These are phyloP conservation scores for Drosophila yooni DNA, from an alignment of 2,888 invertebrate species.

Conservation along the genomic window DNA sequence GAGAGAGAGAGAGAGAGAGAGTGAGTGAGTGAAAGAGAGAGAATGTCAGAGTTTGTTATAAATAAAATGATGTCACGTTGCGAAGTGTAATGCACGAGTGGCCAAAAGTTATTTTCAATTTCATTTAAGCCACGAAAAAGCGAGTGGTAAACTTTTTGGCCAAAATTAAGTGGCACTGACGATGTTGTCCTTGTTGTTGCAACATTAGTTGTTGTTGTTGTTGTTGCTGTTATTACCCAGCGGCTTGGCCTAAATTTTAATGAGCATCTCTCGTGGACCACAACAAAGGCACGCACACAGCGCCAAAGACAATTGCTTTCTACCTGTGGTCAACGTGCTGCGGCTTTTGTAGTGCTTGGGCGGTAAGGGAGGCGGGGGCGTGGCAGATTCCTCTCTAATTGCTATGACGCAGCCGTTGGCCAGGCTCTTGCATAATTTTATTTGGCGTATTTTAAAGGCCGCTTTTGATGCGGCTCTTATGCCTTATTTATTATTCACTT, in stretches of 20 bases:
- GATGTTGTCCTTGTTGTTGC: conserved; percentile 14
- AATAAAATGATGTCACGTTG: conserved; percentile 52
- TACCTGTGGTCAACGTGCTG: conserved; percentile 72
- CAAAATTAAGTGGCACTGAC: conserved; percentile 65
- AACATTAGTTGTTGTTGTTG: conserved; percentile 11
- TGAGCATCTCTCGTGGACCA: conserved; percentile 72
- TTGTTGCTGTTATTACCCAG: conserved; percentile 29
- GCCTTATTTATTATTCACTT: conserved; percentile 78
- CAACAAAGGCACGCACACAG: conserved; percentile 73
- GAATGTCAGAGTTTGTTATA: neutral
- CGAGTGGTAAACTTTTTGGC: conserved; percentile 44
- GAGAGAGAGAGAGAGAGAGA: neutral
- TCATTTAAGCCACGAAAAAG: conserved; percentile 57
- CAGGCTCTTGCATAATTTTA: conserved; percentile 72
- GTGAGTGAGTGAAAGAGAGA: conserved; percentile 4
- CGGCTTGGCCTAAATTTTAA: conserved; percentile 78
- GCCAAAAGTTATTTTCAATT: conserved; percentile 80
- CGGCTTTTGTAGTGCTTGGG: conserved; percentile 21
- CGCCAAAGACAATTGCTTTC: conserved; percentile 75
- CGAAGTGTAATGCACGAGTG: conserved; percentile 37
- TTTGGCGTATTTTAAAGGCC: conserved; percentile 62
- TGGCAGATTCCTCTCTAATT: conserved; percentile 40
- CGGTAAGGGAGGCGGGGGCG: neutral
- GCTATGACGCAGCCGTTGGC: conserved; percentile 46
- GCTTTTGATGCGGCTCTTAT: conserved; percentile 79